Base-by-base conservation (phyloP, 2,113 vertebrate genomes). In the Pao palembangensis region DNA sequence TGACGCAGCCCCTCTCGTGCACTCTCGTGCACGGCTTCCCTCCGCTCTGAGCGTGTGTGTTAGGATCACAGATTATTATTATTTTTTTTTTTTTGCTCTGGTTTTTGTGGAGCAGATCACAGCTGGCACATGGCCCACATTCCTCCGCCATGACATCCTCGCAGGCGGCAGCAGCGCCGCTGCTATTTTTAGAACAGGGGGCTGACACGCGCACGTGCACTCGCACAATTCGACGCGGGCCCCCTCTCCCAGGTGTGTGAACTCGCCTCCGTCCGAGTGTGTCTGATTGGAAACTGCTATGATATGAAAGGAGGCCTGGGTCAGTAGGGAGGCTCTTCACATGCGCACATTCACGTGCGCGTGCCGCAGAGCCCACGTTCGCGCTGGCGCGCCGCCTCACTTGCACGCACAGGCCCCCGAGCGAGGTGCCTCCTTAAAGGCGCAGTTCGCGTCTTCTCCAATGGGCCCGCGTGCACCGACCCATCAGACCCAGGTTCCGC, bases 1-100 rank as follows among this genome's bases (percentile, higher is more conserved):
- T 75, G 85, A 81, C 71, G 74, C 62, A 69, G 70, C 55, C 67
- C 8, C 31, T 34, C 31, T 34, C 8, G 31, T 34, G 31, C 31
- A 8, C 31, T 34, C 8, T 34, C 8, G 17, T 54, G 16, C 34
- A 17, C 23, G 7, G 31, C 53, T 41, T 69, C 17, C 17, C 57
- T 59, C 43, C 16, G 34, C 47, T 64, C 53, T 57, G 47, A 64
- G 59, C 74, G 67, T 60, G 73, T 69, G 55, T 77, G 86, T 84
- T 88, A 80, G 80, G 84, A 80, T 80, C 84, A 87, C 88, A 89
- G 69, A 85, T n/a, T n/a, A n/a, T n/a, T n/a, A n/a, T n/a, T 25
- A 5, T 25, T 2, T 25, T 25, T 25, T 25, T 25, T 25, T 86
- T 88, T 88, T 87, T 23, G 65, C 69, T 73, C 56, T n/a, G 51